Evolutionary conservation across 2,113 vertebrate species (phyloP).

Genomic region (Daboia siamensis): DNA sequence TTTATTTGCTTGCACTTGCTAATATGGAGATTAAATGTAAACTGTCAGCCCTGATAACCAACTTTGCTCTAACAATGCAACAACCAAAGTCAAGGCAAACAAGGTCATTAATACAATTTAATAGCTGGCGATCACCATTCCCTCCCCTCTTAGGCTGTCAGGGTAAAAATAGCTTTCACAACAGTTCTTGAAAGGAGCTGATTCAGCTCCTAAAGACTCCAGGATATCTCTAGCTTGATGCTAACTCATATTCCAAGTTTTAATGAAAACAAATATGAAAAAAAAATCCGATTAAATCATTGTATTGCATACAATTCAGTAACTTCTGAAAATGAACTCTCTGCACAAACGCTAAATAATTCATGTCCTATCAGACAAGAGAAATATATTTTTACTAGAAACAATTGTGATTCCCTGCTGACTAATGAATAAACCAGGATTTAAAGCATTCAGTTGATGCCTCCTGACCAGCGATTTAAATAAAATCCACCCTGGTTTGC

Average conservation of each 20-base stretch:
- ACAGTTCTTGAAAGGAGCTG: background rate
- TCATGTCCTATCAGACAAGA: background rate
- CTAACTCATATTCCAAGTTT: background rate
- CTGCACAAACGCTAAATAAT: background rate
- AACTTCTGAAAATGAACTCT: background rate
- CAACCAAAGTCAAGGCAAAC: background rate
- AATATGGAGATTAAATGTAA: background rate
- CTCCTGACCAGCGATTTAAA: background rate
- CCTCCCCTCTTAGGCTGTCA: background rate
- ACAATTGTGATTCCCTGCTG: background rate
- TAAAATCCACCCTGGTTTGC: background rate
- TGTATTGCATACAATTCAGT: background rate
- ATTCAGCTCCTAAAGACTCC: background rate
- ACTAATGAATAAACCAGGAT: background rate
- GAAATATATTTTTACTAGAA: background rate
- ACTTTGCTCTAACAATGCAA: background rate
- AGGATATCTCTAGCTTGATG: background rate
- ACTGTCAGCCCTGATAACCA: background rate
- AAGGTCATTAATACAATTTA: background rate
- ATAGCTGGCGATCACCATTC: background rate
- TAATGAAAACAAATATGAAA: background rate
- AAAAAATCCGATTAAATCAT: background rate
- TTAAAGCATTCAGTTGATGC: background rate
- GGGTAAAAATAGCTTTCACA: background rate
- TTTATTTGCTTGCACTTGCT: background rate